Percentiles rank a stretch among this genome's conserved stretches.
phyloP scores from a whole-genome alignment of 2,797 vertebrate genomes.

The Setipinna tenuifilis region DNA sequence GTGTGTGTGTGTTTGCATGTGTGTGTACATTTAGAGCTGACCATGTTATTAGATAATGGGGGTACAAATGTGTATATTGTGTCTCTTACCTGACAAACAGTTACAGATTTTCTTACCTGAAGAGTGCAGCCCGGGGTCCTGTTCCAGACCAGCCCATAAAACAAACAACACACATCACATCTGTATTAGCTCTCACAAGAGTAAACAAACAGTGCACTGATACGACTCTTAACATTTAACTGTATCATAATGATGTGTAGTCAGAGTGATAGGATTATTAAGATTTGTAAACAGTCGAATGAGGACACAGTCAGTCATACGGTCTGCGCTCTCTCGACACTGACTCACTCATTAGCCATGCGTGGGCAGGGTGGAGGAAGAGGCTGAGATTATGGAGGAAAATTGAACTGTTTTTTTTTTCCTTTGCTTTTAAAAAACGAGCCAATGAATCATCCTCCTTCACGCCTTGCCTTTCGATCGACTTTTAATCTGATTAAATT shows the following conservation, averaged over 20 bases:
- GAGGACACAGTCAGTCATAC: not conserved
- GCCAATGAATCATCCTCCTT: conserved; percentile 15
- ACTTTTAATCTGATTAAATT: conserved; percentile 15
- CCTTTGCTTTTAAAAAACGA: not conserved
- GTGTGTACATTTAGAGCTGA: too few species aligned
- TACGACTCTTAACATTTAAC: not conserved
- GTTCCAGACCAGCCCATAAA: conserved; percentile 37
- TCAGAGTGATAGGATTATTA: not conserved
- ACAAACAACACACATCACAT: conserved; percentile 15
- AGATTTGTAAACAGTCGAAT: not conserved
- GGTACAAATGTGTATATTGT: too few species aligned
- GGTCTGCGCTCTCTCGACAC: not conserved
- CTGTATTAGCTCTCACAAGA: not conserved
- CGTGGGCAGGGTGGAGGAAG: not conserved
- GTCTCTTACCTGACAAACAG: not conserved
- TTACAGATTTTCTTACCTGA: conserved; percentile 68
- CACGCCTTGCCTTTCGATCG: not conserved
- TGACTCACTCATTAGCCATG: conserved; percentile 12
- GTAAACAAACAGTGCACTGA: not conserved
- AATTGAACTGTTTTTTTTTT: not conserved
- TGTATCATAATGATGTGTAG: not conserved
- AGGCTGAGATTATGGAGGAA: conserved; percentile 11
- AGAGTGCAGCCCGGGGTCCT: conserved; percentile 76
- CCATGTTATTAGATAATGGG: too few species aligned
- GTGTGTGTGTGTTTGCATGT: not conserved